A percentile compares a stretch with the other conserved stretches of the same genome.
Conservation (phyloP, 2,113 vertebrate genomes). For the Chinchilla lanigera region DNA sequence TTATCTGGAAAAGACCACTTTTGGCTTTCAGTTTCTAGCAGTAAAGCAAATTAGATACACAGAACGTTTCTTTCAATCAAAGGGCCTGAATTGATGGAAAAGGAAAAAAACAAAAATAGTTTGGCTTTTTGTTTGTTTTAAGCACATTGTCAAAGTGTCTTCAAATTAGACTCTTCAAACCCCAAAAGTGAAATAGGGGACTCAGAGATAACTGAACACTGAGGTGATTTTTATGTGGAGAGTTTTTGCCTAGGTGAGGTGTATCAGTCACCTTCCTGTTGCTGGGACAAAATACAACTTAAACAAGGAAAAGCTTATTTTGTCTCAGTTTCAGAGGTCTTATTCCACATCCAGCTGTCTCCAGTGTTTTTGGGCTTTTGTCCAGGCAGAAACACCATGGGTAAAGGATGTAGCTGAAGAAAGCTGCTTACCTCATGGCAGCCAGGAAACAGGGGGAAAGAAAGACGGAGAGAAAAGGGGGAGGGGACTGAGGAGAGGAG, state of each 20-base stretch:
- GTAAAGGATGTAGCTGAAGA: not conserved
- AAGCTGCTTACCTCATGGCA: not conserved
- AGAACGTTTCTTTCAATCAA: not conserved
- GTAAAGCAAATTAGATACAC: not conserved
- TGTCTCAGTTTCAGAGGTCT: not conserved
- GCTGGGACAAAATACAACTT: not conserved
- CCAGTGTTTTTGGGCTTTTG: not conserved
- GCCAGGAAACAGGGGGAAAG: not conserved
- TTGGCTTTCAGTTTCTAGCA: not conserved
- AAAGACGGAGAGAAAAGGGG: not conserved
- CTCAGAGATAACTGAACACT: not conserved
- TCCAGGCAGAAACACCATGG: not conserved
- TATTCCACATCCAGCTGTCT: not conserved
- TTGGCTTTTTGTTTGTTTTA: not conserved
- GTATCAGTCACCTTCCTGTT: not conserved
- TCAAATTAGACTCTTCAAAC: conserved; percentile 14
- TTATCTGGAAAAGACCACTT: not conserved
- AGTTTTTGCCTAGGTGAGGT: not conserved
- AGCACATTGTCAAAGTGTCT: not conserved
- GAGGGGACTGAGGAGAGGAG: not conserved
- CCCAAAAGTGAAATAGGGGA: not conserved
- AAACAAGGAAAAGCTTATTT: not conserved
- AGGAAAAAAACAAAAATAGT: not conserved
- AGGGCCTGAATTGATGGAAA: not conserved
- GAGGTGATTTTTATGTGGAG: not conserved